phyloP scores from a whole-genome alignment of 2,797 vertebrate genomes.

The Avahi laniger region DNA sequence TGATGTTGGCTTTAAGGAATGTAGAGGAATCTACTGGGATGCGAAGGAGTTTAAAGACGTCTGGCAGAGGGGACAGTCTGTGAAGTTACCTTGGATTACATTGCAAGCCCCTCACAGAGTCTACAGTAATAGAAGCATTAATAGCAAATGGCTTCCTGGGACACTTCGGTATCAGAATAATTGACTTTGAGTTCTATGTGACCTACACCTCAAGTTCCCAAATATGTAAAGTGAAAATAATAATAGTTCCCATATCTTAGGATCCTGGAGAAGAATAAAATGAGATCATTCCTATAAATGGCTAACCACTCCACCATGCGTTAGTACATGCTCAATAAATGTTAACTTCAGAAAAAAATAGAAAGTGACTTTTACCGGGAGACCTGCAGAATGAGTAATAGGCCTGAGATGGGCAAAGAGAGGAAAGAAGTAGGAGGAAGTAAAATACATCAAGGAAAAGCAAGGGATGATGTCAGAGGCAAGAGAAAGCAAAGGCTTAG shows the following conservation, averaged over 20 bases:
- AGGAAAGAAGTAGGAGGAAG: neutral
- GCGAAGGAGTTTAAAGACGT: neutral
- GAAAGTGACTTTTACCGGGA: neutral
- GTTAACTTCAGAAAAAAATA: neutral
- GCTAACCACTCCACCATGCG: neutral
- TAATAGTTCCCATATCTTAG: neutral
- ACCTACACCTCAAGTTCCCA: neutral
- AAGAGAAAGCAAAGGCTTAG: neutral
- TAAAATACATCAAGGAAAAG: neutral
- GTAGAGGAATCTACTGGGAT: neutral
- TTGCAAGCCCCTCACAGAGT: neutral
- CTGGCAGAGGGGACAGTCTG: neutral
- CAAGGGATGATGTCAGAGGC: neutral
- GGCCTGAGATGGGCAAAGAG: neutral
- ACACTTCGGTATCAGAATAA: neutral
- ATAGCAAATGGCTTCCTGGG: neutral
- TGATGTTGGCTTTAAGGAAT: neutral
- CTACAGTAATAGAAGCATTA: neutral
- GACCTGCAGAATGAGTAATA: neutral
- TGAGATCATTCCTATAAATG: neutral
- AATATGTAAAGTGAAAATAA: neutral
- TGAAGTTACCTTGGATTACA: neutral
- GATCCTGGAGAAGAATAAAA: neutral
- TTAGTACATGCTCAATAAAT: neutral
- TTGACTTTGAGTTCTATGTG: fast-evolving